phyloP scores from a whole-genome alignment of 2,113 vertebrate species.

The Sorex araneus region DNA sequence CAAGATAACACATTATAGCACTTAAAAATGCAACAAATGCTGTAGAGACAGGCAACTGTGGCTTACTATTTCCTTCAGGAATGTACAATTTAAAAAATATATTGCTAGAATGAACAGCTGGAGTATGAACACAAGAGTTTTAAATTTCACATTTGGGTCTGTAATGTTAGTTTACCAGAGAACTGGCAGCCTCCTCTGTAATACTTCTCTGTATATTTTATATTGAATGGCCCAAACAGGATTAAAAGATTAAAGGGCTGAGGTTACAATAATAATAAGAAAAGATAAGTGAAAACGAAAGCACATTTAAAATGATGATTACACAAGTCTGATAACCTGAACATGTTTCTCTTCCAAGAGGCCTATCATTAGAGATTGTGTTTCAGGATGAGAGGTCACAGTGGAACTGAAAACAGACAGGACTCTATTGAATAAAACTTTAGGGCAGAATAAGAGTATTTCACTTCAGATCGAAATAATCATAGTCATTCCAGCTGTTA shows the following conservation, averaged over 20 bases:
- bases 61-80: slow-evolving; percentile 8
- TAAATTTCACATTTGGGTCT: background rate
- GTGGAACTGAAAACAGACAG: background rate
- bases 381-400: background rate
- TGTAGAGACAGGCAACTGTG: background rate
- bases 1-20: background rate
- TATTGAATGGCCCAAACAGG: background rate
- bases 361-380: background rate
- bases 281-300: background rate
- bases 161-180: background rate
- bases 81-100: background rate
- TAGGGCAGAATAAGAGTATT: background rate
- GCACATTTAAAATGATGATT: background rate
- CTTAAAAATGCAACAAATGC: background rate
- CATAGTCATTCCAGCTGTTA: background rate
- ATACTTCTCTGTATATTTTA: background rate
- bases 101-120: slow-evolving; percentile 13
- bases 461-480: background rate
- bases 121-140: background rate
- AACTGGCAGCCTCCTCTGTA: background rate
- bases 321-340: background rate
- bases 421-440: background rate
- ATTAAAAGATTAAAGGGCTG: slow-evolving; percentile 2
- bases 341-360: background rate
- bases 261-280: background rate